Conservation (phyloP, 2,888 invertebrate genomes). For the Achlya flavicornis region DNA sequence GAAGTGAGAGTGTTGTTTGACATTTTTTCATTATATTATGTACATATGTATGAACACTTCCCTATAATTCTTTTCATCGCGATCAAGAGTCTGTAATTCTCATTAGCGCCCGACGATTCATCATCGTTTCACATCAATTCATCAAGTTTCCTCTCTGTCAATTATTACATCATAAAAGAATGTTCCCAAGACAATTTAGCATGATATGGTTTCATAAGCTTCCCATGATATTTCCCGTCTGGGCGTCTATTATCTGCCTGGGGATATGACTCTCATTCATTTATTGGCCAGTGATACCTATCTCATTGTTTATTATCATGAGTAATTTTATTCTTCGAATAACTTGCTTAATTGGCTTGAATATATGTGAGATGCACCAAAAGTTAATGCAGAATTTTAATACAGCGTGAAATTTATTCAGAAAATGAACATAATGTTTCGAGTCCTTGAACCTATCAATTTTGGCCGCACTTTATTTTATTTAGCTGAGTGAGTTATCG, state of each 20-base stretch:
- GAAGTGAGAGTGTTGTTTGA: not conserved
- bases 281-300: conserved; percentile 52
- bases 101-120: conserved; percentile 52
- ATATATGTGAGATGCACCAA: conserved; percentile 9
- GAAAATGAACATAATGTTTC: not conserved
- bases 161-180: conserved; percentile 67
- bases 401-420: conserved; percentile 12
- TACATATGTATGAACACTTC: not conserved
- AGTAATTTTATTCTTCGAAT: conserved; percentile 20
- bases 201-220: conserved; percentile 49
- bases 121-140: conserved; percentile 61
- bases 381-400: conserved; percentile 11
- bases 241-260: conserved; percentile 52
- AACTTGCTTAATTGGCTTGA: conserved; percentile 30
- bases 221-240: conserved; percentile 59
- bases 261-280: conserved; percentile 50
- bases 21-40: not conserved
- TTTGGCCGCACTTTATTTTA: conserved; percentile 1
- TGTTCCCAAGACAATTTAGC: conserved; percentile 66
- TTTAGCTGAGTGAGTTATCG: not conserved
- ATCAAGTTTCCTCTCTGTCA: conserved; percentile 56
- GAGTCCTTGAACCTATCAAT: conserved; percentile 10
- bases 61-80: conserved; percentile 15
- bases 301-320: conserved; percentile 51
- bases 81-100: conserved; percentile 32